Evolutionary conservation across 1,140 invertebrate genomes (phyloP).

Genomic region (Meloidogyne hapla): DNA sequence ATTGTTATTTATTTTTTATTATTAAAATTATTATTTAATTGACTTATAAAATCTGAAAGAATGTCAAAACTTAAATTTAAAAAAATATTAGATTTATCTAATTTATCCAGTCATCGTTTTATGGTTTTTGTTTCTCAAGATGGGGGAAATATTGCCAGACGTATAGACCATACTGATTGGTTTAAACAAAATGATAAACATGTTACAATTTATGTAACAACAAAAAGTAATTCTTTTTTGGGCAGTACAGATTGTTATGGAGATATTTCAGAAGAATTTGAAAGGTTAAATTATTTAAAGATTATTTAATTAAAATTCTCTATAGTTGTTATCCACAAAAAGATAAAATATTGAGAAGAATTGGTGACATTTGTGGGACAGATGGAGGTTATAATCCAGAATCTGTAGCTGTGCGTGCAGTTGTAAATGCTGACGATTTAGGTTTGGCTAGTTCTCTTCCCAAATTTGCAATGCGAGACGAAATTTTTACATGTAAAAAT

Average conservation of each 20-base stretch:
- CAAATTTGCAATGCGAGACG: background rate
- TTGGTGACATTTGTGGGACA: constrained; percentile 10
- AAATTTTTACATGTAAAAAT: background rate
- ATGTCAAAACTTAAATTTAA: no score
- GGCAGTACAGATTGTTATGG: constrained; percentile 8
- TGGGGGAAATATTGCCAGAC: background rate
- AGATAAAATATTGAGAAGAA: background rate
- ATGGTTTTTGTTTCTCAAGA: background rate
- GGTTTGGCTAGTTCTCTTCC: background rate
- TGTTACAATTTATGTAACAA: constrained; percentile 6
- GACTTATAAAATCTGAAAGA: no score
- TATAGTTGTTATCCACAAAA: constrained; percentile 6
- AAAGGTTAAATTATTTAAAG: constrained; percentile 16
- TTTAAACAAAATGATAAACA: background rate
- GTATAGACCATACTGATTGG: background rate
- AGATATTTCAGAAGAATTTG: background rate
- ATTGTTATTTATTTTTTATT: background rate
- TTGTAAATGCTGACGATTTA: background rate
- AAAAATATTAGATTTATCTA: no score
- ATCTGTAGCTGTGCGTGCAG: constrained; percentile 9
- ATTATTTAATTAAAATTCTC: no score
- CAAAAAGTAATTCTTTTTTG: background rate
- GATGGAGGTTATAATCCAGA: background rate
- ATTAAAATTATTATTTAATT: background rate
- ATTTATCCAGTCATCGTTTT: constrained; percentile 2